Evolutionary conservation across 2,888 invertebrate species (phyloP), one percentile per base, ranked within the genome.

Genomic region (Amaurobius ferox): DNA sequence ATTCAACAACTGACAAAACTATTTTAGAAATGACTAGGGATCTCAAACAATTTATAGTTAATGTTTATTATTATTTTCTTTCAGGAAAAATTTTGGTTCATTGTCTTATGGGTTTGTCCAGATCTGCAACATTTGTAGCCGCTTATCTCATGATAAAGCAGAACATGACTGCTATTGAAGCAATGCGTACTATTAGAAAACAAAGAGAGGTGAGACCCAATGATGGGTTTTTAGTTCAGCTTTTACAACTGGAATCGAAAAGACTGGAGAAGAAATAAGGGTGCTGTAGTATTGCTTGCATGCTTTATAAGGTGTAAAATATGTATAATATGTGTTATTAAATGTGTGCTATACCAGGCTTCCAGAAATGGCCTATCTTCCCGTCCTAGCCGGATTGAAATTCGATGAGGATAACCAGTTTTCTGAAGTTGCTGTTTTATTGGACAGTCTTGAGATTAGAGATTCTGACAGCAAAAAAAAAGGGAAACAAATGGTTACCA

Each of bases 121-220:
- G 96, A 9, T 96, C 96, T 55, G 95, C 95, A 70, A 96, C 96
- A 0, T 94, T 95, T 90, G 95, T 95, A 0, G 92, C 96, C 88
- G 95, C 96, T 5, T 96, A 95, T 91, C 93, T 96, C 86, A 96
- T 96, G 95, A 94, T 96, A 89, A 94, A 94, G 90, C 94, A 94
- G 83, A 94, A 94, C 87, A 95, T 96, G 94, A 92, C 94, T 61
- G 94, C 95, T 13, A 92, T 93, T 0, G 95, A 95, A 89, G 96
- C 96, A n/a, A 92, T 96, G 89, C 93, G 93, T 72, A 93, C 93
- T 79, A 94, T 96, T 16, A 94, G 95, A 87, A 93, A 93, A 88
- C 93, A 94, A 87, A 94, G 96, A 62, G 94, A 94, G 90, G 94
- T 96, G 89, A 94, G 94, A 90, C 96, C 96, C 64, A 96, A 96